Conservation (phyloP, 2,113 vertebrate genomes). For the Nothocercus nigrocapillus region DNA sequence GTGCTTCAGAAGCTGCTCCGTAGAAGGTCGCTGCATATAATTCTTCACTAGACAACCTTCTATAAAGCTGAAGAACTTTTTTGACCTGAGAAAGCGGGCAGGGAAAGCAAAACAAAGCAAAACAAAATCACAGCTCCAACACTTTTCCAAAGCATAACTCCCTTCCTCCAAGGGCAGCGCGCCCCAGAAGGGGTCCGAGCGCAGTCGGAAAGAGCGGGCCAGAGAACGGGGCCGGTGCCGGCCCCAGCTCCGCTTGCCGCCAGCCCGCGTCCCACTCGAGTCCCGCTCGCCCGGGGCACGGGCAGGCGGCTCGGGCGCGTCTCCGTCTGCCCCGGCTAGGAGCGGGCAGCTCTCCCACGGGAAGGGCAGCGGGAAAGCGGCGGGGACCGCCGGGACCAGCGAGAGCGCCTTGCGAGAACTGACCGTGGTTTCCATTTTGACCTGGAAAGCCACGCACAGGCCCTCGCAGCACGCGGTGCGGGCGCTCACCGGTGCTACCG, state of each 20-base stretch:
- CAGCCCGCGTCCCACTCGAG: not conserved
- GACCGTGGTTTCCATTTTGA: not conserved
- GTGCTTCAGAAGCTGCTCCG: slow-evolving; percentile 96
- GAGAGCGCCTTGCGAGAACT: not conserved
- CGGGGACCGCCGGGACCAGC: not conserved
- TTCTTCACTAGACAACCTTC: slow-evolving; percentile 99
- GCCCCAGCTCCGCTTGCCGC: not conserved
- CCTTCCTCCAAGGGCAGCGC: not conserved
- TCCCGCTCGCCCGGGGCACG: not conserved
- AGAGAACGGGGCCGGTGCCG: not conserved
- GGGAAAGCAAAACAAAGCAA: not conserved
- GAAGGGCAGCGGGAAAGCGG: not conserved
- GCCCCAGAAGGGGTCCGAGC: not conserved
- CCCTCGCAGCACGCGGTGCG: accelerated
- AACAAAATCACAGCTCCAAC: not conserved
- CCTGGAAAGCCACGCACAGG: not conserved
- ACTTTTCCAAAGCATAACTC: not conserved
- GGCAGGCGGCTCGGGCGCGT: not conserved
- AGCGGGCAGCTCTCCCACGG: not conserved
- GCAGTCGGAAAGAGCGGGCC: not conserved
- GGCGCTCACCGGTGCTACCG: no score
- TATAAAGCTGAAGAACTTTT: slow-evolving; percentile 99
- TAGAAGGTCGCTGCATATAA: slow-evolving; percentile 95
- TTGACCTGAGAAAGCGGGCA: slow-evolving; percentile 83
- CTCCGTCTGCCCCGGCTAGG: not conserved